Conservation (phyloP, 2,113 vertebrate genomes). For the Aspidoscelis tigris region DNA sequence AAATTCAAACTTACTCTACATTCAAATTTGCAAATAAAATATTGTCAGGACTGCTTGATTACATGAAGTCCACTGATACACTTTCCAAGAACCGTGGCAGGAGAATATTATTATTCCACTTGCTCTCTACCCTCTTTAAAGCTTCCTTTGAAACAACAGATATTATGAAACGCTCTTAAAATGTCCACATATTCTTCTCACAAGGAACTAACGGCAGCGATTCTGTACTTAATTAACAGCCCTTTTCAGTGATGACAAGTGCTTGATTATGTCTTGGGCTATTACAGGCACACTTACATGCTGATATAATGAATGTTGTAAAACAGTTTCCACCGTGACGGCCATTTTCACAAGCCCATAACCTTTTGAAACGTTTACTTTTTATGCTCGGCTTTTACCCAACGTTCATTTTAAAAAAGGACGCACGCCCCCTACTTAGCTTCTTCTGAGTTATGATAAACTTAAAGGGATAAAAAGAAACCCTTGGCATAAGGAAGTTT, state of each 20-base stretch:
- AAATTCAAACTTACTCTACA: slow-evolving; percentile 44
- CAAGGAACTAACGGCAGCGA: slow-evolving; percentile 46
- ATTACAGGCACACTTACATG: slow-evolving; percentile 50
- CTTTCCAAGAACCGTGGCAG: slow-evolving; percentile 41
- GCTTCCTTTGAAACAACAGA: not conserved
- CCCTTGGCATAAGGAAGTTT: not conserved
- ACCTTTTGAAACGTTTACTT: slow-evolving; percentile 60
- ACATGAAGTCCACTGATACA: slow-evolving; percentile 11
- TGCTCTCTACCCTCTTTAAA: slow-evolving; percentile 36
- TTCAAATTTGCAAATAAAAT: slow-evolving; percentile 48
- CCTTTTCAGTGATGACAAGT: slow-evolving; percentile 65
- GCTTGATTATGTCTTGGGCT: slow-evolving; percentile 55
- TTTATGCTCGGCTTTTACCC: slow-evolving; percentile 40
- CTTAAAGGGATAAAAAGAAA: slow-evolving; percentile 10
- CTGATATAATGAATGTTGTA: slow-evolving; percentile 64
- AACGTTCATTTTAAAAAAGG: slow-evolving; percentile 3
- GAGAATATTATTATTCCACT: slow-evolving; percentile 2
- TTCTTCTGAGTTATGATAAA: slow-evolving; percentile 8
- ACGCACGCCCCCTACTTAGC: not conserved
- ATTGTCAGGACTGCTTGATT: slow-evolving; percentile 57
- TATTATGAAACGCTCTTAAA: not conserved
- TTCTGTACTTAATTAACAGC: slow-evolving; percentile 65
- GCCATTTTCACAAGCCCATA: slow-evolving; percentile 61
- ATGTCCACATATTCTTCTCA: slow-evolving; percentile 34
- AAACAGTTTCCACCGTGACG: slow-evolving; percentile 64